Conservation (phyloP, 2,797 vertebrate genomes). For the Crocodylus rhombifer region DNA sequence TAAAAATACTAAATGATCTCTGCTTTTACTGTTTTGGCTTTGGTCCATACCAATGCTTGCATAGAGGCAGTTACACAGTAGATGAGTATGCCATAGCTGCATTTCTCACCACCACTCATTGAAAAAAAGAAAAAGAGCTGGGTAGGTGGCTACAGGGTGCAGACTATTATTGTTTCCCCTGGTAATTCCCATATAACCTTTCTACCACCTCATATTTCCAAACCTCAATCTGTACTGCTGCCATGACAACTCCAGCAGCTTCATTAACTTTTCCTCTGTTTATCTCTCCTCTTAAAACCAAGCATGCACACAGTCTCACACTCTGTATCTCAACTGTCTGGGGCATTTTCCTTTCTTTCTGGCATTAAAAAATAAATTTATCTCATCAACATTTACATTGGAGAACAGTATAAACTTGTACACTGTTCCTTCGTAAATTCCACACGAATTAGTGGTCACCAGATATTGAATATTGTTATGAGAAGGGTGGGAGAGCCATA, state of each 20-base stretch:
- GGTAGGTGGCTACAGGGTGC: not conserved
- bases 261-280: not conserved
- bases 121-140: conserved; percentile 23
- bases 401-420: not conserved
- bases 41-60: not conserved
- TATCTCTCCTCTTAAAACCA: not conserved
- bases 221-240: not conserved
- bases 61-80: not conserved
- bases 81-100: not conserved
- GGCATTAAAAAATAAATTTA: not conserved
- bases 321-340: no score
- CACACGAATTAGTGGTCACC: not conserved
- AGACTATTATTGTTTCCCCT: not conserved
- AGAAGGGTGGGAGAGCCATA: not conserved
- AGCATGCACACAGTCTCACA: no score
- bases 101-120: not conserved
- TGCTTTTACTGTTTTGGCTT: conserved; percentile 56
- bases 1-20: conserved; percentile 50
- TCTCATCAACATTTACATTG: not conserved
- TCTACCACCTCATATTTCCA: not conserved
- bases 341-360: not conserved
- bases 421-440: not conserved
- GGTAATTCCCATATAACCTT: not conserved
- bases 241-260: not conserved
- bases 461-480: not conserved